Evolutionary conservation across 2,888 invertebrate genomes (phyloP), one percentile per base, ranked within the genome.

Genomic region (Brachycybe producta): DNA sequence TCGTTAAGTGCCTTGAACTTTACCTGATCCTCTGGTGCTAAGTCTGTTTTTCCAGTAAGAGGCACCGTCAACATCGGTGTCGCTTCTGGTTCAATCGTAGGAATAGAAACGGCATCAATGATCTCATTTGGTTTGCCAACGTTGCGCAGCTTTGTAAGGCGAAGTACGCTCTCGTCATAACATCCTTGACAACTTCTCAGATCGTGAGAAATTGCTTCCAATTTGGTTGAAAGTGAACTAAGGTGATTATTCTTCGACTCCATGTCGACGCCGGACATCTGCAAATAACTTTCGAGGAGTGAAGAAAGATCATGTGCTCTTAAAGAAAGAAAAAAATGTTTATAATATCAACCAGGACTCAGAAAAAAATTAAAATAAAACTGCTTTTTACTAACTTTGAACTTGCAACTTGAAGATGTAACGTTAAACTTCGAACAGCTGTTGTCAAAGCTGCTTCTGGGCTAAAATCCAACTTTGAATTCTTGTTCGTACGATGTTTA

Each of bases 21-120:
- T 44, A 19, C 45, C 36, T 46, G 46, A 35, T 46, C 46, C n/a
- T 17, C 46, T n/a, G 46, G 32, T 3, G 46, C 46, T 23, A 46
- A 24, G 15, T 46, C 46, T 15, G 32, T 32, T 13, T 36, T 46
- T 46, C 24, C 46, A 36, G 17, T 27, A 15, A 35, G 15, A 7
- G 35, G 46, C n/a, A 46, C 36, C 15, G 23, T 24, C 23, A 24
- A 17, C 7, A 15, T 7, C 7, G 38, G 38, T 7, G 38, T 11
- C 30, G 8, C 11, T 13, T 38, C 7, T 13, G 7, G 7, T 13
- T 38, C 7, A 13, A 38, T 11, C 7, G 7, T 7, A 13, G 17
- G 17, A 38, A 15, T 11, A 32, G 19, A 32, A 3, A 32, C 44
- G 21, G 32, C 5, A 19, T 38, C 15, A 38, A 11, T 15, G 15